Evolutionary conservation across 2,113 vertebrate genomes (phyloP).

Genomic region (Ophiodon elongatus): DNA sequence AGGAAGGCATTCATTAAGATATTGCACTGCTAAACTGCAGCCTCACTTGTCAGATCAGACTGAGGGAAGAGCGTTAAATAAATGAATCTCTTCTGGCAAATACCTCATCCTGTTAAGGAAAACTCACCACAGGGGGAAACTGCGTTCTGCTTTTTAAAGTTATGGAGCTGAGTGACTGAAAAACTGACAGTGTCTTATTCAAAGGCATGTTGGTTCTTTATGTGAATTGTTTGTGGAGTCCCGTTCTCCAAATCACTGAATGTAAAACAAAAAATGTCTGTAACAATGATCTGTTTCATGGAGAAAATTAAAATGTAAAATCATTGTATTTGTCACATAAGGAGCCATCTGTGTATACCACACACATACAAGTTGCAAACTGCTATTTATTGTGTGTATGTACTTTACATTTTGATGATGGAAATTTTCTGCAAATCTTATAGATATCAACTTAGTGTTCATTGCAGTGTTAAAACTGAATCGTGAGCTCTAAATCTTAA

Average conservation of each 20-base stretch:
- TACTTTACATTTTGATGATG: conserved; percentile 66
- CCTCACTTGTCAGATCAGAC: conserved; percentile 41
- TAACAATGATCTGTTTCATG: conserved; percentile 71
- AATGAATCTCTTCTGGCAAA: conserved; percentile 63
- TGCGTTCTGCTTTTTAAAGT: conserved; percentile 40
- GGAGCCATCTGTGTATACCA: conserved; percentile 76
- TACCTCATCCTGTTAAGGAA: conserved; percentile 77
- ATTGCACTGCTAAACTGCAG: conserved; percentile 90
- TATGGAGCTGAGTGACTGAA: conserved; percentile 37
- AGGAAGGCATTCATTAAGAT: conserved; percentile 99
- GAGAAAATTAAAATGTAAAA: conserved; percentile 50
- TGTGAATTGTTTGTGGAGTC: conserved; percentile 65
- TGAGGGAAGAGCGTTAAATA: conserved; percentile 40
- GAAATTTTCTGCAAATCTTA: conserved; percentile 57
- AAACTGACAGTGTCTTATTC: conserved; percentile 48
- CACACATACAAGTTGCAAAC: conserved; percentile 70
- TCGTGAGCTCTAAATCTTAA: conserved; percentile 59
- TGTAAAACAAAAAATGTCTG: conserved; percentile 84
- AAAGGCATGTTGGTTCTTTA: conserved; percentile 51
- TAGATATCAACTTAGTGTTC: conserved; percentile 75
- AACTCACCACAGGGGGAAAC: conserved; percentile 51
- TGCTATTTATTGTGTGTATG: conserved; percentile 72
- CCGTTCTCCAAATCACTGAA: conserved; percentile 74
- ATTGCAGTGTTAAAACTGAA: conserved; percentile 74
- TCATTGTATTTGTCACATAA: conserved; percentile 73